Percentiles rank a stretch among this genome's conserved stretches.
These are phyloP conservation scores for Helicoverpa armigera DNA, from an alignment of 1,140 invertebrate genomes.

Conservation along the genomic window DNA sequence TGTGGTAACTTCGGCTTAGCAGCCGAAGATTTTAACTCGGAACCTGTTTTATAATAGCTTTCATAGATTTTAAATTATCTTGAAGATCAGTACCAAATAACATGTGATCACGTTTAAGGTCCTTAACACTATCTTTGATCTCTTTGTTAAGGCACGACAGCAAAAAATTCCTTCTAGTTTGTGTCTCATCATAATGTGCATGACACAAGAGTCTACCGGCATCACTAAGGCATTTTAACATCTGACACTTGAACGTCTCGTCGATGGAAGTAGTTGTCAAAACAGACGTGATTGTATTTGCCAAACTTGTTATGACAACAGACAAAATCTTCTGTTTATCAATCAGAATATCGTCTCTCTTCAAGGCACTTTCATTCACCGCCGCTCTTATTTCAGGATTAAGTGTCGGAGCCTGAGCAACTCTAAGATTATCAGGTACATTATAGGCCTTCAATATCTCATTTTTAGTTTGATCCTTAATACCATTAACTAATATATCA, in stretches of 20 bases:
- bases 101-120: background rate
- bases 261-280: background rate
- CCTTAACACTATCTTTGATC: background rate
- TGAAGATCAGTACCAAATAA: background rate
- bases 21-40: background rate
- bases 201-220: background rate
- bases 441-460: background rate
- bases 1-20: background rate
- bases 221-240: background rate
- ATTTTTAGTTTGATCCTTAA: constrained; percentile 6
- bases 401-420: background rate
- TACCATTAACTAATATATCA: background rate
- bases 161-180: background rate
- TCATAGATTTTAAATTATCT: background rate
- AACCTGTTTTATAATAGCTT: background rate
- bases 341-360: constrained; percentile 4
- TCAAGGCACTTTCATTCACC: background rate
- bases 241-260: background rate
- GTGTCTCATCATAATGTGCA: too few relatives aligned
- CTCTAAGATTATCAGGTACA: background rate
- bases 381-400: constrained; percentile 10
- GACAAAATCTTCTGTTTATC: background rate
- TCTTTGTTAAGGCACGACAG: background rate
- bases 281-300: background rate
- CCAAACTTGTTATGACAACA: background rate